Conservation (phyloP, 1,140 invertebrate species). For the Eumaeus atala region DNA sequence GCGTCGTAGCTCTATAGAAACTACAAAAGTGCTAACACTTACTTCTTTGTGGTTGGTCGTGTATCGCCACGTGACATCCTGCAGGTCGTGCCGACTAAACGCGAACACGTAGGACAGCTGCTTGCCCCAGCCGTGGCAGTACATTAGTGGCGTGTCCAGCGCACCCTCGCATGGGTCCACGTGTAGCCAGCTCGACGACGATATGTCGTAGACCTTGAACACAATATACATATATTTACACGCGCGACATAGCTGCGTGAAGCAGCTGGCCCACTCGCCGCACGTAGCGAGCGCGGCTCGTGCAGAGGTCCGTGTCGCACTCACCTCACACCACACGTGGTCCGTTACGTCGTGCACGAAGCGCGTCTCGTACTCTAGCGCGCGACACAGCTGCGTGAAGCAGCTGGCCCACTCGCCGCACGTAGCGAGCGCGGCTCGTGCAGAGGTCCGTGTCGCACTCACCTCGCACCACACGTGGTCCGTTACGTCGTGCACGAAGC, state of each 20-base stretch:
- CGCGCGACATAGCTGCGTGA: constrained; percentile 89
- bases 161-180: constrained; percentile 95
- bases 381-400: constrained; percentile 89
- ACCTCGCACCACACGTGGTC: constrained; percentile 99
- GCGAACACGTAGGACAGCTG: constrained; percentile 92
- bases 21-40: no score
- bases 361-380: constrained; percentile 88
- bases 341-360: constrained; percentile 91
- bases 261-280: constrained; percentile 98
- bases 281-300: constrained; percentile 87
- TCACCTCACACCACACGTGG: constrained; percentile 98
- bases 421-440: constrained; percentile 83
- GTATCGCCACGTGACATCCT: constrained; percentile 98
- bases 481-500: constrained; percentile 87
- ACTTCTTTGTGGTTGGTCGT: constrained; percentile 78
- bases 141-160: constrained; percentile 92
- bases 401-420: constrained; percentile 98
- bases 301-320: constrained; percentile 77
- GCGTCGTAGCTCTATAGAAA: no score
- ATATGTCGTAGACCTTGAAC: constrained; percentile 79
- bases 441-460: constrained; percentile 74
- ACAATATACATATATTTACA: no score
- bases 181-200: constrained; percentile 90
- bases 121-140: constrained; percentile 94
- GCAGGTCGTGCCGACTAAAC: constrained; percentile 91